Conservation (phyloP, 2,888 invertebrate species). For the Girardia tigrina region DNA sequence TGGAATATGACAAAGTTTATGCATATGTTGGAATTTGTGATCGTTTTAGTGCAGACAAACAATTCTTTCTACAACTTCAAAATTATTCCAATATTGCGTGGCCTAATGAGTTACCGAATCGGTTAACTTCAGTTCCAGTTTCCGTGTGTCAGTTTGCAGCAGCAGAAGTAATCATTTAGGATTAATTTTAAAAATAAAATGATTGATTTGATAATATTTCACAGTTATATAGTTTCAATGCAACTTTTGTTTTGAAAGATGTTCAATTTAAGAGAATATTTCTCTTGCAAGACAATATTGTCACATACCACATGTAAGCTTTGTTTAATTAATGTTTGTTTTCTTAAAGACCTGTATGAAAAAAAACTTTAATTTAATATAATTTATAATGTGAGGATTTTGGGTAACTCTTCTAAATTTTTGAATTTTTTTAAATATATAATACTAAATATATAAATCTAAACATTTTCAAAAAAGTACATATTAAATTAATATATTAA, state of each 20-base stretch:
- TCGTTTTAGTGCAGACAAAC: not conserved
- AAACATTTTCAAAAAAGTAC: too few relatives aligned
- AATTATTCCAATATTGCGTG: not conserved
- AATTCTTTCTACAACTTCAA: not conserved
- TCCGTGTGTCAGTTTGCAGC: not conserved
- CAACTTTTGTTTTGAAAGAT: not conserved
- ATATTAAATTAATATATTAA: too few relatives aligned
- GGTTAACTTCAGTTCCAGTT: not conserved
- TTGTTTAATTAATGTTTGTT: too few relatives aligned
- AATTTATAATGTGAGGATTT: too few relatives aligned
- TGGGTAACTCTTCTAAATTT: too few relatives aligned
- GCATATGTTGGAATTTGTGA: not conserved
- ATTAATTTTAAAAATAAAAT: too few relatives aligned
- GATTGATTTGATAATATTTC: too few relatives aligned
- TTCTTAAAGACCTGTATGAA: too few relatives aligned
- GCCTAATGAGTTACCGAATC: constrained; percentile 3
- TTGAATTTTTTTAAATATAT: too few relatives aligned
- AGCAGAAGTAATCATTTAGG: not conserved
- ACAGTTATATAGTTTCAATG: constrained; percentile 19
- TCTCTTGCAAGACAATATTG: not conserved
- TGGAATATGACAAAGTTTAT: not conserved
- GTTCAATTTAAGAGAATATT: not conserved
- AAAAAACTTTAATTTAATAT: too few relatives aligned
- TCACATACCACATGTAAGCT: not conserved
- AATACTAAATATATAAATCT: too few relatives aligned